Base-by-base conservation (phyloP, 2,113 vertebrate genomes). In the Sinocyclocheilus anshuiensis region DNA sequence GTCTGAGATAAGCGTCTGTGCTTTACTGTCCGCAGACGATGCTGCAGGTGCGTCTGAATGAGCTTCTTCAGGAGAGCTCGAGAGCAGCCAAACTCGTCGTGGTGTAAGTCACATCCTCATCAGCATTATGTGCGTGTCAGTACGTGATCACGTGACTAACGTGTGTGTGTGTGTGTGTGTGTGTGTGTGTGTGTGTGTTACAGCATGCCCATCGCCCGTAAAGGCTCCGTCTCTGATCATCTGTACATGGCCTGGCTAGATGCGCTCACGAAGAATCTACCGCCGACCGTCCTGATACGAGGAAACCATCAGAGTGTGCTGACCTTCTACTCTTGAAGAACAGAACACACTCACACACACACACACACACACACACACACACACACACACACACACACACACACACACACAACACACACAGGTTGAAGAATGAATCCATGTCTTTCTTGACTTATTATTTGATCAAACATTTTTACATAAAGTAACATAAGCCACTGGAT, bases 201-300 rank as follows among this genome's bases (percentile, higher is more conserved):
- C 92, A 99, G 96, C 92, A 95, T 99, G 90, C 98, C 98, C 29
- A 97, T 99, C 65, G 98, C 97, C 83, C 97, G 98, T 84, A 99
- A 99, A 92, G 97, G 94, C 89, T 92, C 95, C 1, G 93, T 99
- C 77, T 99, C 98, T 4, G 97, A 99, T 88, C 94, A 96, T 90
- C 94, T 99, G 77, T 99, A 99, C 89, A 97, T 99, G 98, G 95
- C 97, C 84, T 99, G 98, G 98, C 88, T 99, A 91, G 98, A 99
- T 92, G 93, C 94, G 67, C 96, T 99, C 88, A 96, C 97, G 3
- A 97, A 96, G 90, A 97, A 98, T 87, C 97, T 99, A 61, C 98
- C 98, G 89, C 97, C 98, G 36, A 92, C 95, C 59, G 86, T 99
- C 90, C 95, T 99, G 90, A 96, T 99, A 80, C 95, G 98, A 92